These are phyloP conservation scores for Drosophila saltans DNA, from an alignment of 1,140 invertebrate species.

Conservation along the genomic window DNA sequence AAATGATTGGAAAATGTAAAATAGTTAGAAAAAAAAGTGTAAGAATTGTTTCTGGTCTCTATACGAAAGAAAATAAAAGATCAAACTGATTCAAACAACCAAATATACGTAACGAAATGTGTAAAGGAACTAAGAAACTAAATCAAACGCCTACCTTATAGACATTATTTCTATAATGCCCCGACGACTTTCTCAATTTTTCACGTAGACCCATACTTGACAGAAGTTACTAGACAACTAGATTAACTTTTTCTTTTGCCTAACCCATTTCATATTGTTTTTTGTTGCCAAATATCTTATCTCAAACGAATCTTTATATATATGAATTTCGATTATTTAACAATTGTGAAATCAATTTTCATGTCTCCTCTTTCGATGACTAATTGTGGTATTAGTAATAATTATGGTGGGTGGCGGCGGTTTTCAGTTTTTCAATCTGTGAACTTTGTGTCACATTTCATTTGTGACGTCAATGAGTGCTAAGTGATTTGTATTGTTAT, in stretches of 20 bases:
- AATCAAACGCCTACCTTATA: not conserved
- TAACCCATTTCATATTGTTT: too few species aligned
- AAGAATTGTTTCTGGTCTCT: constrained; percentile 16
- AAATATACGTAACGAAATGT: constrained; percentile 22
- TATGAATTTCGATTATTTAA: not conserved
- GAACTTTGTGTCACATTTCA: constrained; percentile 8
- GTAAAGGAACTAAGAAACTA: not conserved
- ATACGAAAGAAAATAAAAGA: constrained; percentile 35
- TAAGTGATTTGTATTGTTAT: constrained; percentile 7
- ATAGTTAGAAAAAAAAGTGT: not conserved
- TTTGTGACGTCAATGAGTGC: constrained; percentile 6
- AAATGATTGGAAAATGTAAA: not conserved
- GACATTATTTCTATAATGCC: not conserved
- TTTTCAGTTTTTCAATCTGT: not conserved
- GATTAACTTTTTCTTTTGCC: not conserved
- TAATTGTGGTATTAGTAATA: not conserved
- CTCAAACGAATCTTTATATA: not conserved
- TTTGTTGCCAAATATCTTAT: not conserved
- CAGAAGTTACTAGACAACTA: constrained; percentile 19
- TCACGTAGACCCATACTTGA: constrained; percentile 38
- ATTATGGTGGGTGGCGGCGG: not conserved
- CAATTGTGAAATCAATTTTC: constrained; percentile 6
- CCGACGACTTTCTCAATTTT: constrained; percentile 21
- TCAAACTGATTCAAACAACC: not conserved
- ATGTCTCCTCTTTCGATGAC: not conserved